Percentiles rank a stretch among this genome's conserved stretches.
phyloP scores from a whole-genome alignment of 2,113 vertebrate genomes.

The Callocephalon fimbriatum region DNA sequence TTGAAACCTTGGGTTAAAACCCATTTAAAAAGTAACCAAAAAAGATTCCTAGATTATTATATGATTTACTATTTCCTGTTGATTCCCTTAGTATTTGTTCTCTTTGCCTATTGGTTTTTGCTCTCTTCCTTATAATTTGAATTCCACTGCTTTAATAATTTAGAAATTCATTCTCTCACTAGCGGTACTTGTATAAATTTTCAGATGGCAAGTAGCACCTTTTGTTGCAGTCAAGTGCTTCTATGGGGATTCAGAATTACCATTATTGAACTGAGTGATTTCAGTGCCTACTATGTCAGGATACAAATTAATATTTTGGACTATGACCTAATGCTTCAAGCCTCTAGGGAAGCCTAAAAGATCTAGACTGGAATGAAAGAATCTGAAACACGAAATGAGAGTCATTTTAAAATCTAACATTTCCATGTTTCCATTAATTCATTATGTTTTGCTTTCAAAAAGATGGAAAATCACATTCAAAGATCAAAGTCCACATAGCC shows the following conservation, averaged over 20 bases:
- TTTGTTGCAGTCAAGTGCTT: neutral
- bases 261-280: neutral
- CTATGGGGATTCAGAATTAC: neutral
- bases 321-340: neutral
- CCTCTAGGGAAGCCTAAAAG: neutral
- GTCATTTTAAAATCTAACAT: slow-evolving; percentile 14
- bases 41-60: neutral
- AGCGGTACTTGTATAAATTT: neutral
- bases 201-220: neutral
- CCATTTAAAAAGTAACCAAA: neutral
- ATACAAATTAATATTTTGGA: neutral
- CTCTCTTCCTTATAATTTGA: neutral
- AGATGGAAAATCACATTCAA: slow-evolving; percentile 16
- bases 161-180: neutral
- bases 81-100: neutral
- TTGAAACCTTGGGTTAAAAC: neutral
- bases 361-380: slow-evolving; percentile 19
- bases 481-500: slow-evolving; percentile 26
- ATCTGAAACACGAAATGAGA: slow-evolving; percentile 39
- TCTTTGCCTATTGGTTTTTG: neutral
- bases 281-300: neutral
- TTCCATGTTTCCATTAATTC: slow-evolving; percentile 33
- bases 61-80: neutral
- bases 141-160: neutral
- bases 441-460: slow-evolving; percentile 20